Base-by-base conservation (phyloP, 2,797 vertebrate species). In the Amblyraja radiata region DNA sequence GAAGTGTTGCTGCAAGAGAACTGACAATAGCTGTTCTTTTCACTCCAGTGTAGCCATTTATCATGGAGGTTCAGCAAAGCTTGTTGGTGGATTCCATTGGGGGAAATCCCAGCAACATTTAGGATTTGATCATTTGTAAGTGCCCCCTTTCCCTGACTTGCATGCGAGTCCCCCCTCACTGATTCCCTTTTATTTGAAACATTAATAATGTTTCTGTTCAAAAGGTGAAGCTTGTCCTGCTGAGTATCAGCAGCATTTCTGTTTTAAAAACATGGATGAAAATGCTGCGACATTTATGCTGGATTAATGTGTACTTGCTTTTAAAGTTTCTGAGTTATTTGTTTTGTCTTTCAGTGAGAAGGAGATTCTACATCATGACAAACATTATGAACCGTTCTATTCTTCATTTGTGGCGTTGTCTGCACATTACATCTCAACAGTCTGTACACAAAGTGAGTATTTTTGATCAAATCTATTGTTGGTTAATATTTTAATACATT, bases 361-460 rank as follows among this genome's bases (percentile, higher is more conserved):
- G 9, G 98, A 99, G 95, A 99, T 99, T 96, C 96, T 99, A 95
- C 98, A 98, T 95, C 99, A 99, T 0, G 99, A 99, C 96, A 99
- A 99, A 96, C 99, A 99, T 93, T 99, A 99, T 16, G 99, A 99
- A 96, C 99, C 99, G 6, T 99, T 99, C 96, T 99, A 99, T 96
- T 99, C 99, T 0, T 99, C 99, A 46, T 99, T 99, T 1, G 97
- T 99, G 96, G 99, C 99, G 1, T 98, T 99, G 93, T 99, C 99
- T 94, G 99, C 99, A 1, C 99, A 99, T 97, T 99, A 99, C 96
- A 99, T 99, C 96, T 99, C 98, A 94, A 99, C 99, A 88, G 98
- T 99, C 93, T 99, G 98, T 95, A 97, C 98, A 94, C 98, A 98
- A 94, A 99, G 99, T 99, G 97, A 95, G 99, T 98, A 95, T 94